These are phyloP conservation scores for Spinus olivaceus DNA, from an alignment of 2,797 vertebrate species.

Conservation along the genomic window DNA sequence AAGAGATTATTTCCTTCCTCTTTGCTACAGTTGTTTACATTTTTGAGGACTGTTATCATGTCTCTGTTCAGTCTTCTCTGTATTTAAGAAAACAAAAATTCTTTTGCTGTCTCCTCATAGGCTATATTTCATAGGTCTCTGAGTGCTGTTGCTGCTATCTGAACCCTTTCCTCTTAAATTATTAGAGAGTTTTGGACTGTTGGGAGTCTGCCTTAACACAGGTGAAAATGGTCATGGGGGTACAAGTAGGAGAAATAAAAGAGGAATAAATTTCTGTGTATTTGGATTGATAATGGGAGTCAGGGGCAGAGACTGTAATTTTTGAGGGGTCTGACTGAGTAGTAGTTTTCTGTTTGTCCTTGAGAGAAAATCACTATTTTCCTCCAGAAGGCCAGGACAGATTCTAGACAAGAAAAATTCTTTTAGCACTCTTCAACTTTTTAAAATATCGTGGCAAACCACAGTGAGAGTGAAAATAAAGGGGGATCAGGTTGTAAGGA, in stretches of 20 bases:
- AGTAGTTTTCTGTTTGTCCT: constrained; percentile 6
- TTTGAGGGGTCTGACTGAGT: background rate
- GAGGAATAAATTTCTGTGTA: background rate
- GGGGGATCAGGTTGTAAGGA: background rate
- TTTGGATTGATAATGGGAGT: constrained; percentile 2
- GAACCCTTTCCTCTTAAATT: background rate
- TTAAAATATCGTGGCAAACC: constrained; percentile 1
- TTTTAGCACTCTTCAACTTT: background rate
- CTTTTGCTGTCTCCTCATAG: background rate
- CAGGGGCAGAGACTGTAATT: background rate
- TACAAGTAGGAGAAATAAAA: background rate
- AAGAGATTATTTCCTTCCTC: constrained; percentile 55
- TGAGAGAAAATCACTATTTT: constrained; percentile 30
- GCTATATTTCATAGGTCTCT: constrained; percentile 21
- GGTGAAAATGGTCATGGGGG: background rate
- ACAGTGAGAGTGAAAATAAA: background rate
- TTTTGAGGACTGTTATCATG: constrained; percentile 61
- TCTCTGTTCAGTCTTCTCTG: constrained; percentile 32
- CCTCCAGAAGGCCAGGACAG: background rate
- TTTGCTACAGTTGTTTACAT: constrained; percentile 49
- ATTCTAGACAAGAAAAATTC: background rate
- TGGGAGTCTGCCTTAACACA: background rate
- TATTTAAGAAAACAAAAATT: constrained; percentile 51
- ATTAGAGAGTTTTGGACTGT: background rate
- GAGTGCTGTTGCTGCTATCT: background rate